Conservation (phyloP, 2,888 invertebrate species). For the Drosophila robusta region DNA sequence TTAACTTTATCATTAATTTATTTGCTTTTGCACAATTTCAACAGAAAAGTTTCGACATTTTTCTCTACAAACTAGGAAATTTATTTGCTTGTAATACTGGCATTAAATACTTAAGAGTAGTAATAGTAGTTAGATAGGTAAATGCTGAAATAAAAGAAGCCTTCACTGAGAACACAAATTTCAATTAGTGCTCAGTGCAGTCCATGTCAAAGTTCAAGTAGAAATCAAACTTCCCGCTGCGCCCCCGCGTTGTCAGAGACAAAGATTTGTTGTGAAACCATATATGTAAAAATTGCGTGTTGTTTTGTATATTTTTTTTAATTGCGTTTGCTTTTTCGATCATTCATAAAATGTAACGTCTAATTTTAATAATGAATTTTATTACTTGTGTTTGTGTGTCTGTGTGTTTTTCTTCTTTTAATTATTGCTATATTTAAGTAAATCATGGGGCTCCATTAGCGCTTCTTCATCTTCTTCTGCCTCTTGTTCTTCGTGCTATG, state of each 20-base stretch:
- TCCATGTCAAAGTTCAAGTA: slow-evolving; percentile 17
- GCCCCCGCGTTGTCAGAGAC: slow-evolving; percentile 2
- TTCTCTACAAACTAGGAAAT: slow-evolving; percentile 23
- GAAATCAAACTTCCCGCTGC: slow-evolving; percentile 69
- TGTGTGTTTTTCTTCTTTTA: slow-evolving; percentile 22
- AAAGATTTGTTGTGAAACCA: slow-evolving; percentile 53
- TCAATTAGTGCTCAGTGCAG: slow-evolving; percentile 4
- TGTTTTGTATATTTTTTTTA: slow-evolving; percentile 61
- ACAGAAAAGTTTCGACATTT: slow-evolving; percentile 26
- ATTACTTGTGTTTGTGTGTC: slow-evolving; percentile 56
- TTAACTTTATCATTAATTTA: slow-evolving; percentile 44
- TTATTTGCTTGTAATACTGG: slow-evolving; percentile 60
- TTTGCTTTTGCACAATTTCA: slow-evolving; percentile 41
- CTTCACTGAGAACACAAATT: background rate
- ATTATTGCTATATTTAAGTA: slow-evolving; percentile 61
- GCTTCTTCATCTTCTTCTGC: slow-evolving; percentile 33
- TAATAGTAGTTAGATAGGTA: slow-evolving; percentile 36
- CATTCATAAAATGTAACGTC: slow-evolving; percentile 82
- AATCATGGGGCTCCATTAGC: slow-evolving; percentile 42
- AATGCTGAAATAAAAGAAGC: slow-evolving; percentile 67
- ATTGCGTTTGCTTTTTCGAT: slow-evolving; percentile 74
- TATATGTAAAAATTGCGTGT: slow-evolving; percentile 55
- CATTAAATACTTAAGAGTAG: slow-evolving; percentile 64
- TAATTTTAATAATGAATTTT: slow-evolving; percentile 75
- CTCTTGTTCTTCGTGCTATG: slow-evolving; percentile 23